Conservation (phyloP, 2,113 vertebrate genomes). For the Mixornis gularis region DNA sequence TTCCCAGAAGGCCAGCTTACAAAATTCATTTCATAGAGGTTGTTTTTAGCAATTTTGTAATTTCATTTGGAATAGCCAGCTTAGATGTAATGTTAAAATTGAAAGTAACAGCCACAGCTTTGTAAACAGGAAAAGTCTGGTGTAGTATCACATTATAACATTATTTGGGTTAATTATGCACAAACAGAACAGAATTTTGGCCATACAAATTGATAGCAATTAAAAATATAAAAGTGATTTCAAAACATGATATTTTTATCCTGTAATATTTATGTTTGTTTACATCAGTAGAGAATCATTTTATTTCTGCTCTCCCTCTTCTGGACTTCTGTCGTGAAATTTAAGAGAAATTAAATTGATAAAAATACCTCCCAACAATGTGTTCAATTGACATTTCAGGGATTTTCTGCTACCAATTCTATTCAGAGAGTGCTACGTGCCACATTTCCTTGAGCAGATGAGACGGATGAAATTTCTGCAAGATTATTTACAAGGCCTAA, state of each 20-base stretch:
- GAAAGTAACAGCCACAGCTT: neutral
- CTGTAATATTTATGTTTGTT: neutral
- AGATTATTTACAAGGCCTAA: neutral
- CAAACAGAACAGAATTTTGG: neutral
- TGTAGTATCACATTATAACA: neutral
- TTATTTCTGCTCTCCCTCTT: neutral
- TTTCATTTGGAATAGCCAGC: neutral
- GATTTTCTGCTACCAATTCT: neutral
- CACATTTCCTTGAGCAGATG: neutral
- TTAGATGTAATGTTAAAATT: neutral
- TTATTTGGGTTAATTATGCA: neutral
- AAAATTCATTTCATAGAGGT: neutral
- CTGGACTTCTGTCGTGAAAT: neutral
- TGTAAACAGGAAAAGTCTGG: neutral
- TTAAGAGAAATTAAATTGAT: neutral
- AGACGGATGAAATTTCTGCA: neutral
- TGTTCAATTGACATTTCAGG: neutral
- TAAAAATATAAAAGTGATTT: neutral
- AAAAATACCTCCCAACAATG: neutral
- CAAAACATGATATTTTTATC: neutral
- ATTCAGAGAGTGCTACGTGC: neutral
- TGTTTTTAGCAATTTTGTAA: slow-evolving; percentile 8
- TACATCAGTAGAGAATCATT: neutral
- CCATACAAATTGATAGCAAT: neutral
- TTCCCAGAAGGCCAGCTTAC: neutral